Percentiles rank a stretch among this genome's conserved stretches.
These are phyloP conservation scores for Illadopsis cleaveri DNA, from an alignment of 2,113 vertebrate species.

Conservation along the genomic window DNA sequence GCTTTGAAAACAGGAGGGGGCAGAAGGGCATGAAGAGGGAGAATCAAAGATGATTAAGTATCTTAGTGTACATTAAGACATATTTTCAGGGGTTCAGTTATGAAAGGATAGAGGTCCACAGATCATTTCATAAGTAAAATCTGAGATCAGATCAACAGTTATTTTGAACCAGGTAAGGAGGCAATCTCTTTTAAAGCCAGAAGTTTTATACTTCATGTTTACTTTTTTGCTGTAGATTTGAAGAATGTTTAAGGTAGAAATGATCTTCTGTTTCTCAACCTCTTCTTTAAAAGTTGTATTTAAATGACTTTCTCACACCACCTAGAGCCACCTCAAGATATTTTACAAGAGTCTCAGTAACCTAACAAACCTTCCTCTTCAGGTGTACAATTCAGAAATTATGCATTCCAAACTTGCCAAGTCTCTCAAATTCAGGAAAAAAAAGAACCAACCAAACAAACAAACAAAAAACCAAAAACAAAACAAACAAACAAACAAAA, in stretches of 20 bases:
- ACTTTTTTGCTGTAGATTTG: background rate
- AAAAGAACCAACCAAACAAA: too few relatives aligned
- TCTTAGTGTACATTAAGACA: background rate
- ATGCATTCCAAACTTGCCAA: background rate
- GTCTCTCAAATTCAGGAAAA: background rate
- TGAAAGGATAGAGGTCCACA: background rate
- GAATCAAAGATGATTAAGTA: background rate
- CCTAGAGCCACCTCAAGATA: background rate
- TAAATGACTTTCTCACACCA: background rate
- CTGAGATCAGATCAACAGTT: background rate
- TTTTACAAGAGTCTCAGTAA: background rate
- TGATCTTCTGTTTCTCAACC: background rate
- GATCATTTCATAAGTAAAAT: background rate
- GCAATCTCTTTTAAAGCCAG: background rate
- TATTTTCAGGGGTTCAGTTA: background rate
- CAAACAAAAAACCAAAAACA: background rate
- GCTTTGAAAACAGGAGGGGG: background rate
- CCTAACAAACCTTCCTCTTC: background rate
- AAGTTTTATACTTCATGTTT: background rate
- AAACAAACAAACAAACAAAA: background rate
- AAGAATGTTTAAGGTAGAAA: background rate
- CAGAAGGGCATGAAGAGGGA: accelerated
- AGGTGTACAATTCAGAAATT: background rate
- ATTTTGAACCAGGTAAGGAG: background rate
- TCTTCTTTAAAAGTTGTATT: background rate